Base-by-base conservation (phyloP, 2,888 invertebrate genomes). In the Apotomis capreana region DNA sequence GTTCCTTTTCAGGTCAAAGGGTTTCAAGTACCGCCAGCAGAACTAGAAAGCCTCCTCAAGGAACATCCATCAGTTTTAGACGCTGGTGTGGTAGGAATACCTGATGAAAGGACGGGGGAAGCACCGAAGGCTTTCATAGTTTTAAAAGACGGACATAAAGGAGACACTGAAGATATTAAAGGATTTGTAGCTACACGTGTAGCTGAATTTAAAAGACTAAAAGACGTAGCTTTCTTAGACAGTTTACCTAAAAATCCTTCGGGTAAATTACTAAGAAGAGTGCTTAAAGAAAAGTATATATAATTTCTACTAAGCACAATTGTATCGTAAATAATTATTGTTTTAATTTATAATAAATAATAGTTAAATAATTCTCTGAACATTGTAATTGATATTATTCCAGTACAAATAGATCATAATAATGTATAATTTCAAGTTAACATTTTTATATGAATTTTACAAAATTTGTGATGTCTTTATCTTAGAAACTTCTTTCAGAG, bases 1-100 rank as follows among this genome's bases (percentile, higher is more conserved):
- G 9, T 15, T 15, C 49, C n/a, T 89, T 82, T 97, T 77, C 76
- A 88, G 89, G 96, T 96, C 0, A 95, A 94, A 88, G 95, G 94
- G 2, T 94, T 91, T 81, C 94, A 97, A 94, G 97, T 98, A 36
- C 95, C 98, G n/a, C 98, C 98, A 13, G 97, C 98, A 3, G 98
- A 98, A 87, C 85, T 98, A 57, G 98, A 98, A 87, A 95, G 94
- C 69, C 78, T 96, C 8, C 84, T 97, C 3, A 93, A 96, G 75
- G 93, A 94, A 64, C 96, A 97, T 88, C 96, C 96, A 0, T 94
- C 94, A 57, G 94, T 98, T 0, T 83, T 92, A 37, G 98, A 98
- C 78, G 97, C 96, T 0, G 98, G 96, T 0, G 98, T 98, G 1
- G 91, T 97, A 73, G 97, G 97, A 2, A 87, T 96, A 51, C 95